Base-by-base conservation (phyloP, 2,113 vertebrate genomes). In the Onychorhynchus coronatus region DNA sequence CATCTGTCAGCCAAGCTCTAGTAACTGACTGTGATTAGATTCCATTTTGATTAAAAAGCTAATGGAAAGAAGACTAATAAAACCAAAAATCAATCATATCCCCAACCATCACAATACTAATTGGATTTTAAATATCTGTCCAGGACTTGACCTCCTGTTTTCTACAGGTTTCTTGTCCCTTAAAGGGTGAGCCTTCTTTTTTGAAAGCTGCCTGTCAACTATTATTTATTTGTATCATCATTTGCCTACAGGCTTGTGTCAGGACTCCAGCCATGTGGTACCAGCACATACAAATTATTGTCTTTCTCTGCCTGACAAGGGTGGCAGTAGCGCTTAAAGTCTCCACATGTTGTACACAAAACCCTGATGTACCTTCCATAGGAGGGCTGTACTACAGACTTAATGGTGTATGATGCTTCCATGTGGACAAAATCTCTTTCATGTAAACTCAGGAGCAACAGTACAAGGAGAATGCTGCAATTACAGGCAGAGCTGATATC, bases 31-130 rank as follows among this genome's bases (percentile, higher is more conserved):
- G 49, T 50, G 83, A 88, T 95, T 92, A 86, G 68, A 86, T 95
- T 91, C 93, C 21, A 47, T 95, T 92, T 91, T 81, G 76, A 91
- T 84, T 95, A 91, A 86, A 95, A 92, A 83, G 37, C 55, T 83
- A 84, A 91, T 47, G 76, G 86, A 86, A 94, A 89, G 39, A 39
- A 23, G 75, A 73, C 55, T 91, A 92, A 86, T 82, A 70, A 90
- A 92, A 85, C 39, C 1, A 83, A 86, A 93, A 90, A 83, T 50
- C 33, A 77, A 46, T 95, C 66, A 75, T 49, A 78, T 89, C 21
- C 12, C 21, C 27, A 88, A 19, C 47, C 17, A 44, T 72, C 75
- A 72, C 82, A 76, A 83, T 90, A 77, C 46, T 53, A 91, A 47
- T 8, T 37, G 42, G 25, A 52, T 90, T 91, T 85, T 50, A 94